Conservation (phyloP, 1,140 invertebrate species). For the Penaeus chinensis region DNA sequence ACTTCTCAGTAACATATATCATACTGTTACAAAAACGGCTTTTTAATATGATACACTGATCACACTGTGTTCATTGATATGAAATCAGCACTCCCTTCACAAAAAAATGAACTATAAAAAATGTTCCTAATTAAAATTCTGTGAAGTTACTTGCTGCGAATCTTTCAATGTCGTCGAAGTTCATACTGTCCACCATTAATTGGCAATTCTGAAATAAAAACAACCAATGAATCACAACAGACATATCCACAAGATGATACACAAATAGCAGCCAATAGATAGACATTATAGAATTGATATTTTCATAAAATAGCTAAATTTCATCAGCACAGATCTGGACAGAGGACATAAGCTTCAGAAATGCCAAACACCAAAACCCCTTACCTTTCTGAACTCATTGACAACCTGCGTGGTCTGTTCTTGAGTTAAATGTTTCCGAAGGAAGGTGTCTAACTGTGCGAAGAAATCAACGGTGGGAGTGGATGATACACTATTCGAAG, state of each 20-base stretch:
- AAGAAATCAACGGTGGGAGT: constrained; percentile 41
- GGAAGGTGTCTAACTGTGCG: constrained; percentile 44
- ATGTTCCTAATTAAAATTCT: constrained; percentile 44
- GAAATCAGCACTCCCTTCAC: too few relatives aligned
- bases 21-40: too few relatives aligned
- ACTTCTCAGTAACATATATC: too few relatives aligned
- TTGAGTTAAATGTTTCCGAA: constrained; percentile 49
- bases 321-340: too few relatives aligned
- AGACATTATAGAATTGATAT: too few relatives aligned
- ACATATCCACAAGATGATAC: neutral
- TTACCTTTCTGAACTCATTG: constrained; percentile 58
- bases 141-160: constrained; percentile 59
- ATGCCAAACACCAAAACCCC: neutral
- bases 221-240: neutral
- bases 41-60: too few relatives aligned
- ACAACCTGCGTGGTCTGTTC: constrained; percentile 52
- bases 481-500: constrained; percentile 24
- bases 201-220: constrained; percentile 55
- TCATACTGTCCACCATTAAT: constrained; percentile 60
- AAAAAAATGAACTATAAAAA: neutral
- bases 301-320: too few relatives aligned
- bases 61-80: too few relatives aligned
- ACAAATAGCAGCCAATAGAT: neutral
- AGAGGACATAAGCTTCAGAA: neutral
- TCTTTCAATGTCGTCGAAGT: constrained; percentile 61